Evolutionary conservation across 2,113 vertebrate species (phyloP).

Genomic region (Trematocara marginatum): DNA sequence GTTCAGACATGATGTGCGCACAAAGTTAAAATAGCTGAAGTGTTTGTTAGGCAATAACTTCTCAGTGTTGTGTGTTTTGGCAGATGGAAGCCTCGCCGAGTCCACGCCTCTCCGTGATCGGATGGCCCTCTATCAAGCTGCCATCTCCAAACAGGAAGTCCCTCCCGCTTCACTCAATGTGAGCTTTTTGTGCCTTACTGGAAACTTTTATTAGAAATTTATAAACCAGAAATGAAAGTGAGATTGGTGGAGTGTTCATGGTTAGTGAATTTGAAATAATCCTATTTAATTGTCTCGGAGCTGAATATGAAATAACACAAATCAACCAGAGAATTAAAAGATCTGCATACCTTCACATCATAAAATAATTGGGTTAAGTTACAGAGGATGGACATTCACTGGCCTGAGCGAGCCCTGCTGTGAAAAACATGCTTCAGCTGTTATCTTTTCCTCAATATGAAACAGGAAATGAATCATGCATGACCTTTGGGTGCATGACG

Average conservation of each 20-base stretch:
- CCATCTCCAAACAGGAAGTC: slow-evolving; percentile 82
- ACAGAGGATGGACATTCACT: rapidly evolving
- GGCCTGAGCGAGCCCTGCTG: background rate
- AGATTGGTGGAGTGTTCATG: background rate
- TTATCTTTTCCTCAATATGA: background rate
- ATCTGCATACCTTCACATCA: background rate
- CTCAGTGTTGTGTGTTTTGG: background rate
- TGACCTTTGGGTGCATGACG: background rate
- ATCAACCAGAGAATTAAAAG: background rate
- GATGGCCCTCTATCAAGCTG: slow-evolving; percentile 93
- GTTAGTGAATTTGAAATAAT: background rate
- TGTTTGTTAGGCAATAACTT: background rate
- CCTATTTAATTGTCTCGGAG: background rate
- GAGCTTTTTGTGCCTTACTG: background rate
- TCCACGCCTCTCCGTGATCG: slow-evolving; percentile 85
- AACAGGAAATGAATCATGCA: background rate
- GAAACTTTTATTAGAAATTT: background rate
- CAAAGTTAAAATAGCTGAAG: background rate
- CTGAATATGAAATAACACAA: background rate
- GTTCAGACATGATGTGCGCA: background rate
- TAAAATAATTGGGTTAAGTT: background rate
- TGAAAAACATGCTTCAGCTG: background rate
- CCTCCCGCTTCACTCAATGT: slow-evolving; percentile 40
- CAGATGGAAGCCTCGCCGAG: slow-evolving; percentile 73
- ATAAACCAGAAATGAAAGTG: background rate